Evolutionary conservation across 2,797 vertebrate species (phyloP).

Genomic region (Zalophus californianus): DNA sequence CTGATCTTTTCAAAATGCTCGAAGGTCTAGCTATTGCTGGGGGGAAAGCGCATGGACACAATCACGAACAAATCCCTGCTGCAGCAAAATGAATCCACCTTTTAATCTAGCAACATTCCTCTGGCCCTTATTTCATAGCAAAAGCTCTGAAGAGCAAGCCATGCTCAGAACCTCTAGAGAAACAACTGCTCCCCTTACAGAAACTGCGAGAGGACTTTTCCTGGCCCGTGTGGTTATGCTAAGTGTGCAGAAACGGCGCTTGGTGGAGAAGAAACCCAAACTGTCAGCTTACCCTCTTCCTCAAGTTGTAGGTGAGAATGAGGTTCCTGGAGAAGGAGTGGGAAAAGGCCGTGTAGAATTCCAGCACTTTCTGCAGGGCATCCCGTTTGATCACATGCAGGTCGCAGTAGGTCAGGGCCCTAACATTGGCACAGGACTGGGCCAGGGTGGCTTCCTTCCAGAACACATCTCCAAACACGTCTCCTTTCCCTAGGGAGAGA

Average conservation of each 20-base stretch:
- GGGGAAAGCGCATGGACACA: neutral
- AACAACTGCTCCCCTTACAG: neutral
- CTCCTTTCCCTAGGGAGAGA: slow-evolving; percentile 94
- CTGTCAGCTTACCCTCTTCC: slow-evolving; percentile 95
- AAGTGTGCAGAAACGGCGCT: neutral
- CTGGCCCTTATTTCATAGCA: neutral
- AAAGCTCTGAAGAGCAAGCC: neutral
- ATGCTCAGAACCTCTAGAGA: neutral
- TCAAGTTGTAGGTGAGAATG: slow-evolving; percentile 98
- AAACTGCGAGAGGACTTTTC: neutral
- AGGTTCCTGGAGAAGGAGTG: slow-evolving; percentile 99
- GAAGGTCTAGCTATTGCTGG: neutral
- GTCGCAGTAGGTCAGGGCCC: slow-evolving; percentile 98
- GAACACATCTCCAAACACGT: slow-evolving; percentile 99
- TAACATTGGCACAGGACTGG: slow-evolving; percentile 97
- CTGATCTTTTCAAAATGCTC: neutral
- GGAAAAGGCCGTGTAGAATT: slow-evolving; percentile 99
- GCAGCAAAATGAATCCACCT: neutral
- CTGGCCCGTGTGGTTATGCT: neutral
- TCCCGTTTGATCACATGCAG: slow-evolving; percentile 99
- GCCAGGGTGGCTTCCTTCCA: slow-evolving; percentile 98
- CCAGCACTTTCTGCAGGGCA: slow-evolving; percentile 98
- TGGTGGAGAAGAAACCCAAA: neutral
- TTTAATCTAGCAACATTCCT: neutral
- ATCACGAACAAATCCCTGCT: neutral